Percentiles rank a stretch among this genome's conserved stretches.
Conservation (phyloP, 2,113 vertebrate species). For the Marmota monax region DNA sequence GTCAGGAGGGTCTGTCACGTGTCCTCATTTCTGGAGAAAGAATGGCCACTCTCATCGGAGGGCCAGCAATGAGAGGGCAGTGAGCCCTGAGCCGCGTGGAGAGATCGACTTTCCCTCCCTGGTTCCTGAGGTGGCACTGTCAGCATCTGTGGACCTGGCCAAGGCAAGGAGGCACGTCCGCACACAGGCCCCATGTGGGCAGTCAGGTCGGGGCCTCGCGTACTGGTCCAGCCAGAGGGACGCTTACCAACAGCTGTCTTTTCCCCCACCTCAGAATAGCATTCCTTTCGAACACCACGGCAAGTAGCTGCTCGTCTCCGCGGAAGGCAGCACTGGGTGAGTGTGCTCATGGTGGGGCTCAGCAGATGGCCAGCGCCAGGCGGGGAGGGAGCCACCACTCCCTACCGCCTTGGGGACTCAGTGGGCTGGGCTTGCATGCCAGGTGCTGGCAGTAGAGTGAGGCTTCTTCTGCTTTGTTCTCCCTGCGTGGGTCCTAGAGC, state of each 20-base stretch:
- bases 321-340: slow-evolving; percentile 96
- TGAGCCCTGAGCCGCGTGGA: not conserved
- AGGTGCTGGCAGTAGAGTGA: slow-evolving; percentile 65
- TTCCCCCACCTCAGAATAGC: slow-evolving; percentile 97
- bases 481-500: not conserved
- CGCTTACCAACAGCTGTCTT: slow-evolving; percentile 91
- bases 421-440: slow-evolving; percentile 69
- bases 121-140: not conserved
- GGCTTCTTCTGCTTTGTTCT: slow-evolving; percentile 22
- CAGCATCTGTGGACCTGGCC: not conserved
- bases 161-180: not conserved
- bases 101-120: not conserved
- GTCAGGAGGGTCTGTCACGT: not conserved
- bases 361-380: slow-evolving; percentile 74
- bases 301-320: slow-evolving; percentile 96
- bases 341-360: slow-evolving; percentile 81
- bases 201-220: not conserved
- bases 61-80: not conserved
- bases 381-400: slow-evolving; percentile 74
- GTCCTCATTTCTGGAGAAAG: not conserved
- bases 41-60: not conserved
- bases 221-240: slow-evolving; percentile 71
- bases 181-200: not conserved
- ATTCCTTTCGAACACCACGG: slow-evolving; percentile 98
- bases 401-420: slow-evolving; percentile 50